These are phyloP conservation scores for Caenorhabditis becei DNA, from an alignment of 2,888 invertebrate species.

Conservation along the genomic window DNA sequence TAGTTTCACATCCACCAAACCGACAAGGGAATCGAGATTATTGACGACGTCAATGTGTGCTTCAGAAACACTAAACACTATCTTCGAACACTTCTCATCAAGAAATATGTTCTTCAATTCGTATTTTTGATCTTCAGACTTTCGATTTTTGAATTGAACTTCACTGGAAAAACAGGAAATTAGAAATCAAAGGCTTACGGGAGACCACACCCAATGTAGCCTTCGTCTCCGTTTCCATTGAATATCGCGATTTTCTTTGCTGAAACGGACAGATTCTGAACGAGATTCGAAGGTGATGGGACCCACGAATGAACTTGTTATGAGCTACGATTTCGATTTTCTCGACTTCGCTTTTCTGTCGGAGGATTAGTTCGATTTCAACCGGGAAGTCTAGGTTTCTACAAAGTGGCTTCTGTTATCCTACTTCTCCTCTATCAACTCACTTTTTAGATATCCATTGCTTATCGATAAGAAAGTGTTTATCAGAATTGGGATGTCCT, in stretches of 20 bases:
- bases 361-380: slow-evolving; percentile 59
- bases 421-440: slow-evolving; percentile 27
- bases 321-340: slow-evolving; percentile 71
- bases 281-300: no score
- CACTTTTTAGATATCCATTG: slow-evolving; percentile 70
- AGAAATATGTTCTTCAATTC: slow-evolving; percentile 73
- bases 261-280: slow-evolving; percentile 12
- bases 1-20: slow-evolving; percentile 66
- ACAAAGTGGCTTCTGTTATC: neutral
- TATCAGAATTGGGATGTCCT: slow-evolving; percentile 21
- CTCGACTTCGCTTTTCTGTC: slow-evolving; percentile 64
- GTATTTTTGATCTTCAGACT: slow-evolving; percentile 55
- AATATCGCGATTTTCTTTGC: slow-evolving; percentile 58
- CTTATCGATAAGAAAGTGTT: slow-evolving; percentile 42
- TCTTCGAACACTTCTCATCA: slow-evolving; percentile 60
- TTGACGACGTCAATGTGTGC: slow-evolving; percentile 54
- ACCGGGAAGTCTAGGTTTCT: slow-evolving; percentile 61
- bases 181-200: neutral
- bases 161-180: slow-evolving; percentile 35
- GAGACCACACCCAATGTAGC: slow-evolving; percentile 52
- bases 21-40: slow-evolving; percentile 60
- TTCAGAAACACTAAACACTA: slow-evolving; percentile 55
- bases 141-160: slow-evolving; percentile 61
- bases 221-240: slow-evolving; percentile 36
- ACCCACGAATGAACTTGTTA: slow-evolving; percentile 68